phyloP scores from a whole-genome alignment of 2,888 invertebrate species.

The Sphaerophoria rueppellii region DNA sequence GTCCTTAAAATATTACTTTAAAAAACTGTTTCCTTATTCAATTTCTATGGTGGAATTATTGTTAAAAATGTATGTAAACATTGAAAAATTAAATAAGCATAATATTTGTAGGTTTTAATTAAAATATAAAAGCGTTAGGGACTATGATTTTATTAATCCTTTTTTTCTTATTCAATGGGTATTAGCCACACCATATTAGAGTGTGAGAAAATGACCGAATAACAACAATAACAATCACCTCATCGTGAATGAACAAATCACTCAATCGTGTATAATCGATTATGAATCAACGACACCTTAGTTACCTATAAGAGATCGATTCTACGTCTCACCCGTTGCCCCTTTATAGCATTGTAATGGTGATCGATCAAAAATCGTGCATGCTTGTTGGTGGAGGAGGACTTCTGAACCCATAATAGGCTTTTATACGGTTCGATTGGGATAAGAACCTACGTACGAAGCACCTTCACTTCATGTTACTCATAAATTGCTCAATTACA shows the following conservation, averaged over 20 bases:
- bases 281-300: conserved; percentile 5
- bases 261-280: conserved; percentile 23
- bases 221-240: too few species aligned
- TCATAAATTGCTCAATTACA: conserved; percentile 21
- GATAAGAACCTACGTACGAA: neutral
- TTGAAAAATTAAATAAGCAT: too few species aligned
- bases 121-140: too few species aligned
- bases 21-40: too few species aligned
- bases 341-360: neutral
- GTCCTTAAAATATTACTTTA: too few species aligned
- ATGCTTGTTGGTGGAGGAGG: neutral
- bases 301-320: neutral
- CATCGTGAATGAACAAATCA: conserved; percentile 3
- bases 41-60: too few species aligned
- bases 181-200: too few species aligned
- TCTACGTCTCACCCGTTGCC: neutral
- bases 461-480: neutral
- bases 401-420: conserved; percentile 11
- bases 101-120: too few species aligned
- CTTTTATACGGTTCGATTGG: neutral
- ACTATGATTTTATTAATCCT: too few species aligned
- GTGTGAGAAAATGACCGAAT: neutral
- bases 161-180: too few species aligned
- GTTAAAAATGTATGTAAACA: too few species aligned
- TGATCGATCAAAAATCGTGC: conserved; percentile 26